Base-by-base conservation (phyloP, 2,797 vertebrate genomes). In the Gymnodraco acuticeps region DNA sequence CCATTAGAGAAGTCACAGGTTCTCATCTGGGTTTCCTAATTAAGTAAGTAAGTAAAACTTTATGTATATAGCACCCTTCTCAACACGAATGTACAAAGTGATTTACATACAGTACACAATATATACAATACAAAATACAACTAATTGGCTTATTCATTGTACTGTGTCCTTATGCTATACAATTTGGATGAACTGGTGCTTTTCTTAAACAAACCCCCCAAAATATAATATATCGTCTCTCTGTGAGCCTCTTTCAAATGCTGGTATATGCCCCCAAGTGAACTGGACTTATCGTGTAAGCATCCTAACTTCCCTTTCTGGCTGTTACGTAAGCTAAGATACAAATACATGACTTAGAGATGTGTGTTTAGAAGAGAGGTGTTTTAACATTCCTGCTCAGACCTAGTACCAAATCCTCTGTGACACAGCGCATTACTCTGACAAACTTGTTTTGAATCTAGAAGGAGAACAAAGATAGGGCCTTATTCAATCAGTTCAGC, bases 321-420 rank as follows among this genome's bases (percentile, higher is more conserved):
- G 63, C 75, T 78, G 60, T 87, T 87, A 86, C 38, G 85, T 88
- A 88, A 71, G 56, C 61, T 61, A 41, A 38, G 42, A 53, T 59
- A 13, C 55, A 70, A 83, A 80, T 75, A 50, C 45, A 75, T 68
- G 62, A 73, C 58, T 78, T 83, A 15, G 50, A 77, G 53, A 79
- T 58, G 43, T 19, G 63, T 10, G 4, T 60, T 66, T 56, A 31
- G n/a, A 69, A 63, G 20, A 70, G 46, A 47, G 7, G 9, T 75
- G 64, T 83, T 72, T 9, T 64, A 69, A 52, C 45, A 12, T 80
- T 69, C 10, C 5, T n/a, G 9, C 16, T 12, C 17, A 64, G 56
- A 82, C 53, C 68, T 56, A 45, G 33, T 8, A 17, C 11, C 23
- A 31, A 53, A 56, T 12, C 3, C 14, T 72, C 47, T n/a, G 54